These are phyloP conservation scores for Aegotheles bennettii DNA, from an alignment of 2,113 vertebrate genomes.

Conservation along the genomic window DNA sequence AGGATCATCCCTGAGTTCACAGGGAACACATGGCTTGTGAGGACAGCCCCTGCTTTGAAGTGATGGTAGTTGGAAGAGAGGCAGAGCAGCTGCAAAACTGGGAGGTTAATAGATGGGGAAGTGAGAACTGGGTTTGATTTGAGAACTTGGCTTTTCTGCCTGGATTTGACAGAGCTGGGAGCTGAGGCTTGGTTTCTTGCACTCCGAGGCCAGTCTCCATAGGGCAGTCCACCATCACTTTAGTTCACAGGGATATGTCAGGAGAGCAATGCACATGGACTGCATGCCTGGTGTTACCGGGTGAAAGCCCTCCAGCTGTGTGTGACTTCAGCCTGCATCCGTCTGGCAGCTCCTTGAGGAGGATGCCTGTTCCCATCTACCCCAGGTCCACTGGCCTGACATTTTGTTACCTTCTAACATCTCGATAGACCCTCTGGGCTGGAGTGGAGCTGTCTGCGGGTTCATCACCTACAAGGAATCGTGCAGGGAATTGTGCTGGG, in stretches of 20 bases:
- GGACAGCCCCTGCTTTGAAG: not conserved
- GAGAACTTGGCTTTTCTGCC: not conserved
- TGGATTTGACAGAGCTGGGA: not conserved
- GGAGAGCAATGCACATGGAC: rapidly evolving
- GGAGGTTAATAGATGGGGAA: not conserved
- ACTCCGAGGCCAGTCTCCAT: rapidly evolving
- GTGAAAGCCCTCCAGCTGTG: too few species aligned
- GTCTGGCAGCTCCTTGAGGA: not conserved
- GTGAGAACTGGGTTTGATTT: rapidly evolving
- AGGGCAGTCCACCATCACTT: not conserved
- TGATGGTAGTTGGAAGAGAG: not conserved
- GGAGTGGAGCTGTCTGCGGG: not conserved
- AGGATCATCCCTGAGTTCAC: not conserved
- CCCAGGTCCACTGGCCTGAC: not conserved
- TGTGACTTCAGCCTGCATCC: not conserved
- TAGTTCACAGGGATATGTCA: not conserved
- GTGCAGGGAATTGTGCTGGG: too few species aligned
- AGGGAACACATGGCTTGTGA: too few species aligned
- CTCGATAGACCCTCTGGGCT: not conserved
- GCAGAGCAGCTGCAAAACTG: not conserved
- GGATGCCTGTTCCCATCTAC: not conserved
- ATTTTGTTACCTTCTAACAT: not conserved
- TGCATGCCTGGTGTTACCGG: not conserved
- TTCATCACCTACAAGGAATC: too few species aligned
- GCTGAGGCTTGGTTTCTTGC: not conserved